Evolutionary conservation across 2,113 vertebrate species (phyloP).

Genomic region (Dendropsophus ebraccatus): DNA sequence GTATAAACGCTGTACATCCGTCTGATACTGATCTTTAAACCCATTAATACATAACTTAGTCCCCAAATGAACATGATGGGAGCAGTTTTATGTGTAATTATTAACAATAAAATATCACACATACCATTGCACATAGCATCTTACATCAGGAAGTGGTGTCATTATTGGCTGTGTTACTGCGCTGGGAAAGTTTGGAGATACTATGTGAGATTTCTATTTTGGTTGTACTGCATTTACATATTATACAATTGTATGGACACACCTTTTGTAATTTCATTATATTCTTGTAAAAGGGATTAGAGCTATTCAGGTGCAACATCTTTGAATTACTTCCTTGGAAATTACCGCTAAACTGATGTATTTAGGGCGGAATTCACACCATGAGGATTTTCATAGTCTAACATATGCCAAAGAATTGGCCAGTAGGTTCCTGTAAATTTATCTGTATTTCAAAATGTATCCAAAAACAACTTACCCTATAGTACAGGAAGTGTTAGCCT

Average conservation of each 20-base stretch:
- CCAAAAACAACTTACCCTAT: no score
- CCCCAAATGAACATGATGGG: background rate
- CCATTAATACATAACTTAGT: slow-evolving; percentile 16
- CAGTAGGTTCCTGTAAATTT: no score
- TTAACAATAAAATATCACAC: background rate
- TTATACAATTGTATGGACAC: background rate
- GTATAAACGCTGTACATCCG: background rate
- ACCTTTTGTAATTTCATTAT: background rate
- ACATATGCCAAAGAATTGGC: no score
- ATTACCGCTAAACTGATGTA: background rate
- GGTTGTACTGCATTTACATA: background rate
- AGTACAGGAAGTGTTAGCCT: no score
- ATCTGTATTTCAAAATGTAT: no score
- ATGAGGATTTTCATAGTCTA: no score
- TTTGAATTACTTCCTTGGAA: background rate
- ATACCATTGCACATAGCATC: background rate
- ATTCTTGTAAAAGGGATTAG: background rate
- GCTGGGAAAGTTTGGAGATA: background rate
- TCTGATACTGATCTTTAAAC: background rate
- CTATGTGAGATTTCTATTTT: background rate
- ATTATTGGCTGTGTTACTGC: background rate
- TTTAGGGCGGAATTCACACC: background rate
- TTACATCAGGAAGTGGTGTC: background rate
- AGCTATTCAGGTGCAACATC: background rate
- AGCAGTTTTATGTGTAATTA: background rate